Evolutionary conservation across 1,140 invertebrate species (phyloP), one percentile per base, ranked within the genome.

Genomic region (Leptopilina clavipes): DNA sequence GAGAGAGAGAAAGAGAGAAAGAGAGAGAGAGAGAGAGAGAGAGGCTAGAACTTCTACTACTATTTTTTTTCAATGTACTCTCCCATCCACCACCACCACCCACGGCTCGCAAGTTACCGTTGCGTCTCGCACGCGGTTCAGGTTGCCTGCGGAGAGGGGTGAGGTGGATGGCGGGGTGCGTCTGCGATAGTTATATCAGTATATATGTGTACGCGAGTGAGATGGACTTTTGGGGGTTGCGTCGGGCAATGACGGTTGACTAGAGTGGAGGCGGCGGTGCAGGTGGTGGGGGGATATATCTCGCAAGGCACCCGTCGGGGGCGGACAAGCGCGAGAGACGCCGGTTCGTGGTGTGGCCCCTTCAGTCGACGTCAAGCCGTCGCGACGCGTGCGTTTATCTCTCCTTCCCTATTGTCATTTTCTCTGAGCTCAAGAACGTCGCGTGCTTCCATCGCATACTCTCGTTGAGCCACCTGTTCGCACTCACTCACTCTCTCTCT

Each of bases 361-460:
- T 71, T 87, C 84, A 89, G 88, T 89, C 88, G 87, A 88, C 87
- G 88, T 88, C 85, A 86, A 84, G 83, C 87, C 87, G 88, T 88
- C 87, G 87, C 84, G 85, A 87, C 87, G 87, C 81, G 84, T 85
- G 81, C 82, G 86, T 87, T 77, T 17, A 82, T 81, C 80, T 76
- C 75, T 76, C 75, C 59, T 65, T 75, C 74, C 78, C 77, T 74
- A 71, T 70, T 81, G 78, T 70, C 82, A 77, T 73, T 76, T 75
- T 75, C 76, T 70, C 80, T 77, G 79, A 81, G 22, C 80, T 82
- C 72, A 71, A 72, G 70, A 79, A 81, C 81, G 48, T 84, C 84
- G 84, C 84, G 83, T 83, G 83, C 81, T 48, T 73, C 19, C 44
- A 48, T 52, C 77, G 76, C 78, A 76, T 78, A 74, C 76, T 79